phyloP scores from a whole-genome alignment of 92 coral and sea anemone genomes.

The Paragorgia papillata region DNA sequence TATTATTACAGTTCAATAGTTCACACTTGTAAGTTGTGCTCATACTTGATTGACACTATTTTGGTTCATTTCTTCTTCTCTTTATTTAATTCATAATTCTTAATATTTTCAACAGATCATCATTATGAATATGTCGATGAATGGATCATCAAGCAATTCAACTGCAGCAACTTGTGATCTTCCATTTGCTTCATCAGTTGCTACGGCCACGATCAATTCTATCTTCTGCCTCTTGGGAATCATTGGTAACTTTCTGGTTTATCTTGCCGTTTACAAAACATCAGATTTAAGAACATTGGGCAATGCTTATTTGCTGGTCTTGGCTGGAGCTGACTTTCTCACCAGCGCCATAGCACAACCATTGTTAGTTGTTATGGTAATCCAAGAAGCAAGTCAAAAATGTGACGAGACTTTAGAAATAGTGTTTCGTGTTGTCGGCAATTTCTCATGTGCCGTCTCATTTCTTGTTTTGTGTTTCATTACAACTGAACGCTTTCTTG shows the following conservation, averaged over 20 bases:
- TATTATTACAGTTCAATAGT: no score
- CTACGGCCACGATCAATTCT: slow-evolving; percentile 27
- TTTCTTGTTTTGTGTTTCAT: slow-evolving; percentile 64
- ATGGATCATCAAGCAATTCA: slow-evolving; percentile 19
- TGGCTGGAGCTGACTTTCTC: slow-evolving; percentile 78
- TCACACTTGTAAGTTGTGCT: no score
- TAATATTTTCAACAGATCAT: neutral
- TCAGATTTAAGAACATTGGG: slow-evolving; percentile 58
- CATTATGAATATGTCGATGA: no score
- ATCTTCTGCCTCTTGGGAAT: slow-evolving; percentile 64
- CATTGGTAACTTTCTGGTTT: slow-evolving; percentile 75
- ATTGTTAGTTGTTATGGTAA: slow-evolving; percentile 60
- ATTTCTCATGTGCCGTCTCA: slow-evolving; percentile 75
- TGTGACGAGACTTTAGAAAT: slow-evolving; percentile 54
- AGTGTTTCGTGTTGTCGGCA: slow-evolving; percentile 76
- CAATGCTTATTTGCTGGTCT: slow-evolving; percentile 72
- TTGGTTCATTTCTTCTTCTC: no score
- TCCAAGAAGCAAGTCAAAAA: slow-evolving; percentile 45
- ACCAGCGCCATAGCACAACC: slow-evolving; percentile 77
- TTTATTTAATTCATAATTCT: no score
- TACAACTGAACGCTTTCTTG: slow-evolving; percentile 78
- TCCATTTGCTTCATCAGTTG: slow-evolving; percentile 1
- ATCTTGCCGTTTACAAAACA: slow-evolving; percentile 62
- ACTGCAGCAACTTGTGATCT: neutral
- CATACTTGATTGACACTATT: no score